Conservation (phyloP, 2,113 vertebrate genomes). For the Pionites leucogaster region DNA sequence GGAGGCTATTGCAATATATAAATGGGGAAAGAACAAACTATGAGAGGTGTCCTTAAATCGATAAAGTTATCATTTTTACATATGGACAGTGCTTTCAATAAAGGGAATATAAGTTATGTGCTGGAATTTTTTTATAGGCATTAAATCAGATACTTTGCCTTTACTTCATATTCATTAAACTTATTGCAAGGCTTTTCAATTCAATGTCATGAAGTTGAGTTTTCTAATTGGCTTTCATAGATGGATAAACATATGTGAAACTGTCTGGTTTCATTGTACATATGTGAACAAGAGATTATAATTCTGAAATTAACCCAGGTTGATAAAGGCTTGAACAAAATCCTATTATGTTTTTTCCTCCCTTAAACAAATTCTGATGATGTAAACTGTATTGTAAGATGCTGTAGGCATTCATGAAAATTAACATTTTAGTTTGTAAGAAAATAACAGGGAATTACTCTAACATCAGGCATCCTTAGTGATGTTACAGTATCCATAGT, state of each 20-base stretch:
- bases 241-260: background rate
- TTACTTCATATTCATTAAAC: background rate
- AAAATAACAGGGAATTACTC: background rate
- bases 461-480: background rate
- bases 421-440: background rate
- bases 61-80: background rate
- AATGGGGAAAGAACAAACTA: conserved; percentile 16
- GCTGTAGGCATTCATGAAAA: background rate
- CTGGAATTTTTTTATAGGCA: background rate
- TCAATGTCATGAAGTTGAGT: background rate
- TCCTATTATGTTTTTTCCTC: background rate
- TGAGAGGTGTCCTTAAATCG: background rate
- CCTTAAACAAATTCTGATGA: background rate
- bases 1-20: conserved; percentile 52
- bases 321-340: background rate
- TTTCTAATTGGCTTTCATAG: background rate
- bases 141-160: background rate
- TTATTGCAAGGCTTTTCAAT: background rate
- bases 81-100: background rate
- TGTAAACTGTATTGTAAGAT: background rate
- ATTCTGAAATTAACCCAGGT: background rate
- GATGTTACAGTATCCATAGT: background rate
- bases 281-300: background rate
- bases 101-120: background rate
- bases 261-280: background rate